phyloP scores from a whole-genome alignment of 2,113 vertebrate species.

The Apteryx mantelli region DNA sequence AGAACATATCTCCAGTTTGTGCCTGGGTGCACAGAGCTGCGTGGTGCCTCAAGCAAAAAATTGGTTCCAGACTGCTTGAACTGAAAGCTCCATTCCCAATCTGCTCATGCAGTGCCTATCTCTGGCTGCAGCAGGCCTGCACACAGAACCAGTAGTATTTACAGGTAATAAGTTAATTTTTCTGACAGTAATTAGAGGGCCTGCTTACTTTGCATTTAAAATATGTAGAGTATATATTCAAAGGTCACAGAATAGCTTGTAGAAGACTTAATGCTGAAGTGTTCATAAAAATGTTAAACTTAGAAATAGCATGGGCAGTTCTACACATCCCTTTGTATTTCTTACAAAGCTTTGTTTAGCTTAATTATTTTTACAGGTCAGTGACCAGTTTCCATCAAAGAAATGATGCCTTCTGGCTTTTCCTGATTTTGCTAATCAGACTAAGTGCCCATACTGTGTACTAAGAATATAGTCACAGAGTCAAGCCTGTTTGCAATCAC shows the following conservation, averaged over 20 bases:
- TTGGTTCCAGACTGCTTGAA: neutral
- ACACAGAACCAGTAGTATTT: too few relatives aligned
- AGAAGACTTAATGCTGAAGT: neutral
- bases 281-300: neutral
- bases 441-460: neutral
- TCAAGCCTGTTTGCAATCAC: neutral
- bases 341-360: neutral
- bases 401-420: neutral
- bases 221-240: rapidly evolving
- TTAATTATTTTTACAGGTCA: neutral
- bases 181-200: neutral
- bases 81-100: neutral
- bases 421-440: neutral
- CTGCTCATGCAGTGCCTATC: rapidly evolving
- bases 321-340: neutral
- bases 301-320: neutral
- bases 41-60: neutral
- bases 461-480: neutral
- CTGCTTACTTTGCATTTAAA: neutral
- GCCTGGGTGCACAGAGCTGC: rapidly evolving
- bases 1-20: neutral
- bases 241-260: neutral
- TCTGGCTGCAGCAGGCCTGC: neutral
- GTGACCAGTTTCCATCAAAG: neutral
- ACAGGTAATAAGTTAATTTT: neutral